A percentile compares a stretch with the other conserved stretches of the same genome.
phyloP scores from a whole-genome alignment of 1,140 invertebrate genomes.

The Brachionus manjavacas region DNA sequence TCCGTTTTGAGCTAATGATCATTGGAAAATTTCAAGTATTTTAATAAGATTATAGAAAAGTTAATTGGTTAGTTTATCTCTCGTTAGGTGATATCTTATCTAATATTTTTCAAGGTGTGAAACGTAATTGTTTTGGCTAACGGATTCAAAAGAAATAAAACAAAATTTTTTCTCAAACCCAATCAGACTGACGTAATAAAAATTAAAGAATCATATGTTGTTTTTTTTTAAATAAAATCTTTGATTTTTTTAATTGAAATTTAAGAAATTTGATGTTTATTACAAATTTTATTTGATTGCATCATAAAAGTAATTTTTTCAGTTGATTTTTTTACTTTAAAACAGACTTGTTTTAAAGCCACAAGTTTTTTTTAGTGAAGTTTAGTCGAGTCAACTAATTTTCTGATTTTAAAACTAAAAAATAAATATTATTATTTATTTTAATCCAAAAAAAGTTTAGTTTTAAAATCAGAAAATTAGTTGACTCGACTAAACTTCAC shows the following conservation, averaged over 20 bases:
- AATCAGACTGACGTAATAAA: conserved; percentile 18
- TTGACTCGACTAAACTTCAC: no score
- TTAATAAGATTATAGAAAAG: conserved; percentile 24
- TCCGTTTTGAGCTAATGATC: not conserved
- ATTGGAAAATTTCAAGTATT: conserved; percentile 31
- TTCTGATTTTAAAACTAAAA: no score
- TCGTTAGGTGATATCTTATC: conserved; percentile 1
- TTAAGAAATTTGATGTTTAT: no score
- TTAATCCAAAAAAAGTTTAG: no score
- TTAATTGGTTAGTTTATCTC: conserved; percentile 29
- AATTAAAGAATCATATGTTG: not conserved
- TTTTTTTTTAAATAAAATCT: not conserved
- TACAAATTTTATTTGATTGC: no score
- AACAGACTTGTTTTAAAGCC: no score
- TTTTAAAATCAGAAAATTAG: no score
- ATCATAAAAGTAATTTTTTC: no score
- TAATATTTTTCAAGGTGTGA: conserved; percentile 28
- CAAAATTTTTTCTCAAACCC: not conserved
- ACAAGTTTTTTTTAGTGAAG: no score
- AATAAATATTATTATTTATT: no score
- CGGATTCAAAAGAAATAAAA: not conserved
- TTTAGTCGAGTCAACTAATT: no score
- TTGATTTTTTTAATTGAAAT: not conserved
- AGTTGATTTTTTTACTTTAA: no score
- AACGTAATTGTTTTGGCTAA: conserved; percentile 24